These are phyloP conservation scores for Cataglyphis hispanica DNA, from an alignment of 1,140 invertebrate genomes.

Conservation along the genomic window DNA sequence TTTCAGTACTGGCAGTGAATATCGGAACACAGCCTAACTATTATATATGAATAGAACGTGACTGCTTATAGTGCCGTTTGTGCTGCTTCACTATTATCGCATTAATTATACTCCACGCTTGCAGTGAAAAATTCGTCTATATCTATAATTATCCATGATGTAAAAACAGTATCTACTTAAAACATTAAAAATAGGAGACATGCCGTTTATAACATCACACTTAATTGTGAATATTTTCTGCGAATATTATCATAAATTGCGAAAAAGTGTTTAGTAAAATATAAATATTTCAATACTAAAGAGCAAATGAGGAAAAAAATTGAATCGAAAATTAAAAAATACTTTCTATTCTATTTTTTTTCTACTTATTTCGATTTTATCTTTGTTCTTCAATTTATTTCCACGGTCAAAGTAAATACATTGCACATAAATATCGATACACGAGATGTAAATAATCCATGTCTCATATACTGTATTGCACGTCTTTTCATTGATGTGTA, in stretches of 20 bases:
- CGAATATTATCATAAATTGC: too few relatives aligned
- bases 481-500: background rate
- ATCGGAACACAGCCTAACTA: too few relatives aligned
- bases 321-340: background rate
- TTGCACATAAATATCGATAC: slow-evolving; percentile 9
- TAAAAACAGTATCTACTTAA: slow-evolving; percentile 22
- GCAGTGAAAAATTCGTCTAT: background rate
- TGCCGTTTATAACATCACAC: background rate
- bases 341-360: background rate
- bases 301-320: background rate
- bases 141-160: background rate
- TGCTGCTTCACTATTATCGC: background rate
- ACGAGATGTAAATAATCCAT: background rate
- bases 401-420: background rate
- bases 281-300: too few relatives aligned
- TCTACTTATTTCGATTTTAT: background rate
- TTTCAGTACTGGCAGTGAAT: too few relatives aligned
- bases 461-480: background rate
- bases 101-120: background rate
- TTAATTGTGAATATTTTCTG: background rate
- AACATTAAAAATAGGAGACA: slow-evolving; percentile 11
- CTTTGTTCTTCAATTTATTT: background rate
- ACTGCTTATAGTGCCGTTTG: background rate
- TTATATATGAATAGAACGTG: background rate
- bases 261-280: background rate